These are phyloP conservation scores for Sarcophaga peregrina DNA, from an alignment of 1,140 invertebrate species.

Conservation along the genomic window DNA sequence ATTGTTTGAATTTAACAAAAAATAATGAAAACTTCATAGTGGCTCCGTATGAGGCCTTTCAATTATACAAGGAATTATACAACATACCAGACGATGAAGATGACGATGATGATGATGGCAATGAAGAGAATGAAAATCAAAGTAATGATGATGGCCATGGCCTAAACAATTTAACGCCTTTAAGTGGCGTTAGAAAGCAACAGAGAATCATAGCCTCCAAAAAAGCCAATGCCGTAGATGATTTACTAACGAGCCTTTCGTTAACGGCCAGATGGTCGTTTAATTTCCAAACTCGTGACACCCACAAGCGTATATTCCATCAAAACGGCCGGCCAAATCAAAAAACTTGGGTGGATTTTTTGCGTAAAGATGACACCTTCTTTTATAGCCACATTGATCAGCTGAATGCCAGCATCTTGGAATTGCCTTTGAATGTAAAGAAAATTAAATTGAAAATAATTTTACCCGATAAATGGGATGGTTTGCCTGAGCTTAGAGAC, in stretches of 20 bases:
- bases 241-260: not conserved
- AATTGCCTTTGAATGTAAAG: conserved; percentile 38
- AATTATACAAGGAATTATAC: not conserved
- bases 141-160: not conserved
- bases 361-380: conserved; percentile 46
- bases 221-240: not conserved
- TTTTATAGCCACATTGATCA: conserved; percentile 13
- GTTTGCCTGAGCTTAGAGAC: conserved; percentile 31
- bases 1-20: conserved; percentile 2
- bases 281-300: conserved; percentile 47
- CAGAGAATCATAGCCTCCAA: not conserved
- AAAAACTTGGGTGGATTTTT: conserved; percentile 32
- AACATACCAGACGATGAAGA: not conserved
- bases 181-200: not conserved
- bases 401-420: conserved; percentile 46
- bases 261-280: conserved; percentile 45
- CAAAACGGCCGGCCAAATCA: not conserved
- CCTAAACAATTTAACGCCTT: too few relatives aligned
- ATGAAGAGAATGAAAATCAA: not conserved
- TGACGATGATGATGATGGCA: not conserved
- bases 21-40: not conserved
- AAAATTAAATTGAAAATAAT: conserved; percentile 43
- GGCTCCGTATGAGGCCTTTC: not conserved
- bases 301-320: conserved; percentile 44
- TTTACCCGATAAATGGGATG: conserved; percentile 40